These are phyloP conservation scores for Carapus acus DNA, from an alignment of 2,797 vertebrate genomes.

Conservation along the genomic window DNA sequence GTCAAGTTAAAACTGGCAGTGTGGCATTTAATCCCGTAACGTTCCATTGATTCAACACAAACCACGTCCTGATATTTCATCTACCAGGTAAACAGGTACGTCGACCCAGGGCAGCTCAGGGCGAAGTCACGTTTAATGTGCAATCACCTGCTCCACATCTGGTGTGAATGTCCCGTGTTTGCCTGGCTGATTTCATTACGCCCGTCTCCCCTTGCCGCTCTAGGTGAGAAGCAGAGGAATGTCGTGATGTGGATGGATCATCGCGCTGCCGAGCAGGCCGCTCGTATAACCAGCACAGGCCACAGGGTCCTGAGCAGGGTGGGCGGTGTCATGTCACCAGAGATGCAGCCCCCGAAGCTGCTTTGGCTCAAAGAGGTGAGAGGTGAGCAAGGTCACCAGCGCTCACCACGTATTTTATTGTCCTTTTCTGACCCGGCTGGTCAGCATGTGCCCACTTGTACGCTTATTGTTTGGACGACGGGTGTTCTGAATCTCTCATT, in stretches of 20 bases:
- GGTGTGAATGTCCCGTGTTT: not conserved
- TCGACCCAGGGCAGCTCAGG: no score
- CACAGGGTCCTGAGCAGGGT: conserved; percentile 79
- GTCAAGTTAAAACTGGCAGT: no score
- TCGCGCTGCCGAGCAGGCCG: conserved; percentile 81
- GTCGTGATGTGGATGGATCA: conserved; percentile 99
- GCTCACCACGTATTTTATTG: conserved; percentile 21
- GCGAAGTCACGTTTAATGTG: no score
- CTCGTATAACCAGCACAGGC: conserved; percentile 76
- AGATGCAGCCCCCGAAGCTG: conserved; percentile 96
- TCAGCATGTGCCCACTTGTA: conserved; percentile 10
- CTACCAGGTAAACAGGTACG: no score
- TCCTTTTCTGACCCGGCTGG: conserved; percentile 10
- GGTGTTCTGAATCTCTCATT: conserved; percentile 1
- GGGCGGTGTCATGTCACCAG: conserved; percentile 92
- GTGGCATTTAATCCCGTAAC: no score
- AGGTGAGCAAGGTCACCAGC: conserved; percentile 52
- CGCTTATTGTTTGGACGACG: not conserved
- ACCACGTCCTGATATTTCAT: no score
- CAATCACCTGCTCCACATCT: no score
- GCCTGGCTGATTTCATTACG: not conserved
- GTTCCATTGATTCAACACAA: no score
- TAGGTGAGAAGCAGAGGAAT: conserved; percentile 79
- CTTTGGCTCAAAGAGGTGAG: conserved; percentile 97
- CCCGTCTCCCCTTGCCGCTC: not conserved